Evolutionary conservation across 2,888 invertebrate genomes (phyloP), one percentile per base, ranked within the genome.

Genomic region (Euplexia lucipara): DNA sequence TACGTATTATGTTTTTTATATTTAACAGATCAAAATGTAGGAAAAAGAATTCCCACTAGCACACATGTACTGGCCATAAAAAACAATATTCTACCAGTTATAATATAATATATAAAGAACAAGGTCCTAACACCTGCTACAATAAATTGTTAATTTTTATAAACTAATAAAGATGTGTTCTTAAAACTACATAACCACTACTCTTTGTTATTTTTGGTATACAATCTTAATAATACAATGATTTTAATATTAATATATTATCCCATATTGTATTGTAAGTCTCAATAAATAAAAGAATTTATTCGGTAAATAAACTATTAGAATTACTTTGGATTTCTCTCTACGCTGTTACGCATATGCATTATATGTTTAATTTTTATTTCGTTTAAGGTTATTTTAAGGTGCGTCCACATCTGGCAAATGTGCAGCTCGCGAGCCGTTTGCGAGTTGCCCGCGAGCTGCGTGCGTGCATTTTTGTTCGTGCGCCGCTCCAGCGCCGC

Each of bases 151-250:
- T 78, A 61, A 67, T 66, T 37, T 54, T 51, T 63, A 63, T 35
- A 1, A 62, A 22, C 59, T 80, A 79, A 78, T 75, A 71, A 74
- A 79, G 44, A 74, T 67, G 58, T 74, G 22, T 49, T 59, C 56
- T 74, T 79, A 78, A 65, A 78, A 79, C 75, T 81, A 84, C 68
- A 79, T 78, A 78, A 79, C 82, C 45, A 12, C 79, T 83, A 86
- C 64, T 82, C 81, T 83, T 83, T 86, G 87, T 89, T 90, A 90
- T 90, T 87, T 90, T 90, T 89, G 88, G 88, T 89, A 90, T 88
- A 85, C 81, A 81, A 79, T 79, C 75, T 79, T 81, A 75, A 37
- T 58, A 60, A 41, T 73, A 81, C 34, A 73, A 67, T 54, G 71
- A 74, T 47, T 51, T 56, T 53, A 44, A 68, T 59, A 59, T 74